Base-by-base conservation (phyloP, 2,113 vertebrate genomes). In the Salvelinus namaycush region DNA sequence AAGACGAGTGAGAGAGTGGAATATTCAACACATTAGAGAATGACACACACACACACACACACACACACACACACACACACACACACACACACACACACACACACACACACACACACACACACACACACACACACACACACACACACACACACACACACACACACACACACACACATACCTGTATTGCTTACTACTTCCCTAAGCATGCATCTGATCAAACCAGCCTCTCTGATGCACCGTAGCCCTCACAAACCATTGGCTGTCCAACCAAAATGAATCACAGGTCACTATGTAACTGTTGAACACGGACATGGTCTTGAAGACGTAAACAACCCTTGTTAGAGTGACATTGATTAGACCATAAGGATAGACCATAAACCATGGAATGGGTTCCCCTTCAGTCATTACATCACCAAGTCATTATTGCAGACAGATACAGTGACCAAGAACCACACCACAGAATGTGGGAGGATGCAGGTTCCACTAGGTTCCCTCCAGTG, bases 81-180 rank as follows among this genome's bases (percentile, higher is more conserved):
- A 34, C 31, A 34, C 31, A 34, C 31, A 34, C 31, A 29, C 31
- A 34, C 31, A 34, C 31, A 34, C 31, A 34, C 31, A 34, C 31
- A 29, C 27, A 29, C 27, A 29, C 27, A 29, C 27, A 29, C 27
- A 62, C 59, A 60, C 59, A 60, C 59, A 60, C 59, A 60, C 59
- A 60, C 59, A 60, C 59, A 60, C 59, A 60, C 16, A 16, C 59
- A 60, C 59, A 60, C 57, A 62, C n/a, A 62, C 60, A 62, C 60
- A 64, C 60, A 64, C 60, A 64, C 60, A 22, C n/a, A 24, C 60
- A 64, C 60, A 26, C 3, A 24, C 60, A 24, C 60, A 26, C 60
- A 11, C 60, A 64, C 62, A 64, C 62, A 64, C 62, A 54, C 8
- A 16, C 18, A 8, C 39, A 8, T 1, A 14, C 51, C 51, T 57